Evolutionary conservation across 2,888 invertebrate genomes (phyloP), one percentile per base, ranked within the genome.

Genomic region (Sarcophaga carnaria): DNA sequence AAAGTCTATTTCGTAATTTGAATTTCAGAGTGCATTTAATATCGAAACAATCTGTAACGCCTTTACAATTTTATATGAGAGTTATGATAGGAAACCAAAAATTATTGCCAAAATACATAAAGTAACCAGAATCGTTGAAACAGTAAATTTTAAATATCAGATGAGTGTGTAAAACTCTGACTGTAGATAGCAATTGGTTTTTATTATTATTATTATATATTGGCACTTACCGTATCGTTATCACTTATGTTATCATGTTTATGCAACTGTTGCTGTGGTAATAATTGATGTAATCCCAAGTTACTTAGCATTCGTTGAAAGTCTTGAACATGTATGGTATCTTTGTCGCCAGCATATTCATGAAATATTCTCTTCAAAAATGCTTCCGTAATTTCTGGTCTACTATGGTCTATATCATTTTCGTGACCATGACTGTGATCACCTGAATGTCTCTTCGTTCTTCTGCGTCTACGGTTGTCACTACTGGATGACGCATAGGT

Each of bases 361-460:
- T 94, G 93, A 92, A 97, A 96, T 80, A 97, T 94, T 91, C 95
- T 95, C 85, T 95, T 95, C 74, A 96, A 93, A 90, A 96, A 97
- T 75, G 95, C 94, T 63, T 94, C 94, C 0, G 95, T 95, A 70
- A 92, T 91, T 94, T 94, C 8, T 94, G 94, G 90, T 91, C 90
- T 84, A 90, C 91, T 71, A 37, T 72, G 25, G 8, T 54, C 14
- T 0, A 8, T 27, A 45, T 84, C 71, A 20, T n/a, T 72, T 70
- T 79, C 86, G 20, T 89, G 89, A 17, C 89, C 90, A 88, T 91
- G 90, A 20, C 71, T 60, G 14, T 74, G 72, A 12, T 60, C 17
- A 81, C 90, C 89, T 6, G 92, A 90, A 88, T 93, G 93, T 11
- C 93, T 91, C 89, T 91, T 93, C 22, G 83, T 89, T 90, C 93